Percentiles rank a stretch among this genome's conserved stretches.
phyloP scores from a whole-genome alignment of 2,797 vertebrate genomes.

The Halcyon smyrnensis region DNA sequence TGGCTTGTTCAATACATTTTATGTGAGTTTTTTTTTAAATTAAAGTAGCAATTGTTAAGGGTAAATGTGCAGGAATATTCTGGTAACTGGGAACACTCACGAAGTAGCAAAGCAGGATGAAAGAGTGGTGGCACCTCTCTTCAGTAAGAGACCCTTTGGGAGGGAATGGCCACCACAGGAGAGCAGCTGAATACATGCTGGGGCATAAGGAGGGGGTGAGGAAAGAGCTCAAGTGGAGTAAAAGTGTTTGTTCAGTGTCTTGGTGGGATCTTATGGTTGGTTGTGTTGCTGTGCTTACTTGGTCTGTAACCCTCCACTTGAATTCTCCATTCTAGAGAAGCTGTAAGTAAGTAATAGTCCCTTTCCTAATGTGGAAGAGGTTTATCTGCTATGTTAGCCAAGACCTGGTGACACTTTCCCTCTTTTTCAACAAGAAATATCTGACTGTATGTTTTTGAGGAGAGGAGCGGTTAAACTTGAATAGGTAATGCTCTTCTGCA shows the following conservation, averaged over 20 bases:
- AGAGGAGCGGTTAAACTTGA: not conserved
- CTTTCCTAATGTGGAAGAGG: not conserved
- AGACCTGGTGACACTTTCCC: not conserved
- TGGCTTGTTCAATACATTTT: not conserved
- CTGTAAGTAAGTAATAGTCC: not conserved
- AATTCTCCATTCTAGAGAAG: not conserved
- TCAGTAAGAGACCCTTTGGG: not conserved
- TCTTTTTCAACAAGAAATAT: not conserved
- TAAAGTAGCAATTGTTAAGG: not conserved
- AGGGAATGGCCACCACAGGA: not conserved
- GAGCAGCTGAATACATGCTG: not conserved
- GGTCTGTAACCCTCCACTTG: not conserved
- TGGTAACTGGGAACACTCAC: not conserved
- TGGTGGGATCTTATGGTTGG: not conserved
- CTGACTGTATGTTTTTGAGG: not conserved
- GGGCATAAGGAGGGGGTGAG: not conserved
- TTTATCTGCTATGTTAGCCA: not conserved
- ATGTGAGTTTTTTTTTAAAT: not conserved
- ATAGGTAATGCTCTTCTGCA: not conserved
- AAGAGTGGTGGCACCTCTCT: not conserved
- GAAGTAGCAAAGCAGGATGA: not conserved
- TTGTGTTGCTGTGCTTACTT: not conserved
- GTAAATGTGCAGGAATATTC: not conserved
- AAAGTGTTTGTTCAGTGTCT: not conserved
- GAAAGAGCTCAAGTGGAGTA: not conserved